A percentile compares a stretch with the other conserved stretches of the same genome.
These are phyloP conservation scores for Nyctibius bracteatus DNA, from an alignment of 2,113 vertebrate species.

Conservation along the genomic window DNA sequence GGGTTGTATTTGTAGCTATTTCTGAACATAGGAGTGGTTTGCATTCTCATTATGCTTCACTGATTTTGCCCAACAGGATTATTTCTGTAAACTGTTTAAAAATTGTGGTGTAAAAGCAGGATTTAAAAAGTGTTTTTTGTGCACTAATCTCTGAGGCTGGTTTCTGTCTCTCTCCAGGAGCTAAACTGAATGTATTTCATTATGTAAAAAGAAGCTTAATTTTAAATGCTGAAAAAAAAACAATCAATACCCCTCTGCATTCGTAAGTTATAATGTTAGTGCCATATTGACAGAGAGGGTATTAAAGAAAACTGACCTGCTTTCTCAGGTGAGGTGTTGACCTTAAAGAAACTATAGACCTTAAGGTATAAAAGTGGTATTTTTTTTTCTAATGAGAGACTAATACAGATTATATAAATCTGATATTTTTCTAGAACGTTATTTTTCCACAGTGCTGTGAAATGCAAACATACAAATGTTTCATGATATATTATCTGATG, in stretches of 20 bases:
- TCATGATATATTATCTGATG: not conserved
- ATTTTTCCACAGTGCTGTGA: not conserved
- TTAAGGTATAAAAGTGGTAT: not conserved
- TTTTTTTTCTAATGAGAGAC: not conserved
- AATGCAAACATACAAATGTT: not conserved
- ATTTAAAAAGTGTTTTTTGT: not conserved
- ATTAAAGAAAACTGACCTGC: not conserved
- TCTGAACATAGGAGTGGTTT: not conserved
- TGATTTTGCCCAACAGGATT: not conserved
- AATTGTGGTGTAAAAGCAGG: not conserved
- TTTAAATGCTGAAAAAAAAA: constrained; percentile 17
- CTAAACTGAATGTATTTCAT: not conserved
- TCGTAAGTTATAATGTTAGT: not conserved
- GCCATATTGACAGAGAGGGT: not conserved
- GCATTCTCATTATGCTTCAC: not conserved
- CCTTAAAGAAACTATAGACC: not conserved
- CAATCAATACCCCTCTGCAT: not conserved
- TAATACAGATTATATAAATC: not conserved
- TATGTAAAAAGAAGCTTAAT: constrained; percentile 18
- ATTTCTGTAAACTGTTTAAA: not conserved
- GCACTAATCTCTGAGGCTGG: not conserved
- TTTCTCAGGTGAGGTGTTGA: not conserved
- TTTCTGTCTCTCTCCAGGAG: not conserved
- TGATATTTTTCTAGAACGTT: not conserved
- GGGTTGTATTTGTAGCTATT: fast-evolving